Evolutionary conservation across 2,797 vertebrate genomes (phyloP).

Genomic region (Hylomyscus alleni): DNA sequence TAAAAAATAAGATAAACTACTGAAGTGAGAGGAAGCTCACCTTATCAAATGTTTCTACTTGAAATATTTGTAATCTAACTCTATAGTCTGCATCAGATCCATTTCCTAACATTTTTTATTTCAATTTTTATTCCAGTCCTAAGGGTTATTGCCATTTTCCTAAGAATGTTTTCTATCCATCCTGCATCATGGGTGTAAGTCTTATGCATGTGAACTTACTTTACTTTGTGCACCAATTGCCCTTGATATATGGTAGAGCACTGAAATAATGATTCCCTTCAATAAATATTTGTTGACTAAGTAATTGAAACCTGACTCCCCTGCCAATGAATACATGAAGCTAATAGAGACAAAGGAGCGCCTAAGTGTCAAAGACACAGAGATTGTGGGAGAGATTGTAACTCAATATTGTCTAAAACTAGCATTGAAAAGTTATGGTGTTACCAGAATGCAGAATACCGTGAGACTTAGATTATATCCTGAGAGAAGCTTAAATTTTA

Average conservation of each 20-base stretch:
- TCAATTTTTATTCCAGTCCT: not conserved
- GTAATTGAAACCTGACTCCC: not conserved
- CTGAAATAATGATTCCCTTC: not conserved
- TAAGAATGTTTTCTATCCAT: not conserved
- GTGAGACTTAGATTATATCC: constrained; percentile 5
- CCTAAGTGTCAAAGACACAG: not conserved
- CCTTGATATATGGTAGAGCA: not conserved
- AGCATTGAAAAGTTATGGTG: not conserved
- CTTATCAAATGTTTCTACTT: not conserved
- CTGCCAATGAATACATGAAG: not conserved
- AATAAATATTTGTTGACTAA: constrained; percentile 22
- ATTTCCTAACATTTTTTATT: constrained; percentile 8
- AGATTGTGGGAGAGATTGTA: not conserved
- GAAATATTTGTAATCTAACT: constrained; percentile 21
- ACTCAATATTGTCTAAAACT: not conserved
- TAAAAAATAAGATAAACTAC: not conserved
- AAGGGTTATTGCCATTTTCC: not conserved
- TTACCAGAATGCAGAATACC: not conserved
- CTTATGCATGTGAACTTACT: not conserved
- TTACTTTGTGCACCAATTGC: not conserved
- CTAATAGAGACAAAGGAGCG: constrained; percentile 8
- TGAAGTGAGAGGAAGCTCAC: not conserved
- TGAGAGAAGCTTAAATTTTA: constrained; percentile 2
- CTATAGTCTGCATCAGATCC: not conserved
- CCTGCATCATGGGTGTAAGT: not conserved